These are phyloP conservation scores for Ligdia adustata DNA, from an alignment of 2,888 invertebrate genomes.

Conservation along the genomic window DNA sequence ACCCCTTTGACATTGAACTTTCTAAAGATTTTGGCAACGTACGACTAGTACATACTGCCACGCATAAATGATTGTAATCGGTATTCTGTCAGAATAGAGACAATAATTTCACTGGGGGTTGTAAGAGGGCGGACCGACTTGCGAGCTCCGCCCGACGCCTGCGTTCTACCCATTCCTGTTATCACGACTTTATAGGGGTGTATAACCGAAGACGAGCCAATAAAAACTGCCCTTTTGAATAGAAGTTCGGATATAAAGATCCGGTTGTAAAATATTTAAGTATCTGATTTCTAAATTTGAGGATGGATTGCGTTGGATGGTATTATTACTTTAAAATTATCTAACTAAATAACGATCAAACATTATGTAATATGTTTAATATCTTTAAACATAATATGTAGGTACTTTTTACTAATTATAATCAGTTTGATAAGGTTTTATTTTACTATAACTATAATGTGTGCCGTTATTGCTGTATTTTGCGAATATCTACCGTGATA, in stretches of 20 bases:
- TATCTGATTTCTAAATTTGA: slow-evolving; percentile 1
- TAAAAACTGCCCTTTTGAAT: slow-evolving; percentile 13
- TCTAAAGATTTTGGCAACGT: slow-evolving; percentile 1
- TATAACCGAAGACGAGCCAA: slow-evolving; percentile 10
- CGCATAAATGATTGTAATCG: background rate
- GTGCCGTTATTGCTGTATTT: background rate
- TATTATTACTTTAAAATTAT: background rate
- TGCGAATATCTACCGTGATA: no score
- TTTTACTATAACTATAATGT: background rate
- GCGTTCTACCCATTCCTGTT: slow-evolving; percentile 25
- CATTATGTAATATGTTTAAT: background rate
- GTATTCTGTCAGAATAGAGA: slow-evolving; percentile 4
- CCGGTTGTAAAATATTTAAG: background rate
- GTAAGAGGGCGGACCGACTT: slow-evolving; percentile 36
- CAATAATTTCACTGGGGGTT: slow-evolving; percentile 14
- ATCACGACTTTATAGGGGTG: slow-evolving; percentile 17
- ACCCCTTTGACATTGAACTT: background rate
- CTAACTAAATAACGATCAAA: background rate
- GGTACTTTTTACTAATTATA: no score
- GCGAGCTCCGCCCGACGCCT: slow-evolving; percentile 44
- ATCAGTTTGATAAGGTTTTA: no score
- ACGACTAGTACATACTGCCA: slow-evolving; percentile 1
- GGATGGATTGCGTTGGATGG: slow-evolving; percentile 22
- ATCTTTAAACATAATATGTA: no score
- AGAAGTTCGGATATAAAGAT: background rate